Evolutionary conservation across 2,797 vertebrate genomes (phyloP).

Genomic region (Acrossocheilus wenchowensis): DNA sequence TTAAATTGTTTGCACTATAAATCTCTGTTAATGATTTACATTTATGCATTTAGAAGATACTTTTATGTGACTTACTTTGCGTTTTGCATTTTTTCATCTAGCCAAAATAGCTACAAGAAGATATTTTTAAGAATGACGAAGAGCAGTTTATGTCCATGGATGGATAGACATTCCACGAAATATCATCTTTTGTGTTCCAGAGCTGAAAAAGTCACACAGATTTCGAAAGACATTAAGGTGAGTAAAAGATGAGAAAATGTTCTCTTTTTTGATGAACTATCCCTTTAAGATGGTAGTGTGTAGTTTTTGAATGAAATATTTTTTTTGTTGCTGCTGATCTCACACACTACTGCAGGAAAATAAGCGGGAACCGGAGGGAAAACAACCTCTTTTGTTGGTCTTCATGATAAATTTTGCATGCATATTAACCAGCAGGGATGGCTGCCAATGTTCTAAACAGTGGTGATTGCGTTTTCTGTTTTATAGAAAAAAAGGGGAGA

Average conservation of each 20-base stretch:
- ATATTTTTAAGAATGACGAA: not conserved
- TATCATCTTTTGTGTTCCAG: not conserved
- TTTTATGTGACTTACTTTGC: not conserved
- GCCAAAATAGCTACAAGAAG: not conserved
- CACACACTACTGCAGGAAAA: conserved; percentile 37
- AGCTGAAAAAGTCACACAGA: not conserved
- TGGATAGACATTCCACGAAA: not conserved
- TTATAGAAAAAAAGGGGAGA: conserved; percentile 55
- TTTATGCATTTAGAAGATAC: not conserved
- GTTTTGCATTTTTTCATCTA: not conserved
- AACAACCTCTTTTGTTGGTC: conserved; percentile 47
- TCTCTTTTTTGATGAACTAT: not conserved
- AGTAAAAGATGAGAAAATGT: not conserved
- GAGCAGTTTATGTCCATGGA: not conserved
- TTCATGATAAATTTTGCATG: conserved; percentile 52
- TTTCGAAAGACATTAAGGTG: not conserved
- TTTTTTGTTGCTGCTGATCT: conserved; percentile 5
- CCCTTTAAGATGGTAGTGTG: conserved; percentile 20
- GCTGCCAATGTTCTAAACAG: conserved; percentile 62
- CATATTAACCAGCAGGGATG: conserved; percentile 56
- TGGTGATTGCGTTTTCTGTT: conserved; percentile 64
- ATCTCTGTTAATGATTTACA: not conserved
- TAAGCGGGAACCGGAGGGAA: conserved; percentile 29
- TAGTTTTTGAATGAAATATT: conserved; percentile 25
- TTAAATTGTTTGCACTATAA: not conserved